Evolutionary conservation across 2,113 vertebrate genomes (phyloP).

Genomic region (Alligator sinensis): DNA sequence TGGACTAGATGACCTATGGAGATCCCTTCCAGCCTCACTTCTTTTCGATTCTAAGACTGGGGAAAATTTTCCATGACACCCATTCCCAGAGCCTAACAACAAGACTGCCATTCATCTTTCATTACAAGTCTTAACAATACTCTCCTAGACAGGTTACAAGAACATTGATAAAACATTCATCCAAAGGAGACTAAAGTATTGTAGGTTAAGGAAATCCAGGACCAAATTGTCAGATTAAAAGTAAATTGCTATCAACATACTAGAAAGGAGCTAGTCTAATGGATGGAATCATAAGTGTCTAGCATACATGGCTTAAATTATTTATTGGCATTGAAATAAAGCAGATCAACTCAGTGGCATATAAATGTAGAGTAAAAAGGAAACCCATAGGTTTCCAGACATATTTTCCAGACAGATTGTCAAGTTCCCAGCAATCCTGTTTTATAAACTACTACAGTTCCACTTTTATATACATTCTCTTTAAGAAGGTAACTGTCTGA

Average conservation of each 20-base stretch:
- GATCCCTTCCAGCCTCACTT: too few species aligned
- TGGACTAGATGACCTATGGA: too few species aligned
- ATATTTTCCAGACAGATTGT: conserved; percentile 50
- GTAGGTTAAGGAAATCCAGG: neutral
- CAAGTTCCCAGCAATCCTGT: conserved; percentile 38
- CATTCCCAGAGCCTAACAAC: neutral
- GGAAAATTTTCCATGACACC: too few species aligned
- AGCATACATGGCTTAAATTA: conserved; percentile 58
- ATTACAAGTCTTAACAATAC: neutral
- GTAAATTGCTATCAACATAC: neutral
- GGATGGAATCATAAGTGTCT: conserved; percentile 26
- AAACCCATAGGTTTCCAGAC: conserved; percentile 59
- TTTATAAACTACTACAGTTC: neutral
- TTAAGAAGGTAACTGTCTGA: neutral
- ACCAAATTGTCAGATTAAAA: neutral
- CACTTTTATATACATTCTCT: neutral
- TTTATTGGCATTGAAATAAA: conserved; percentile 61
- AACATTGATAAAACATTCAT: neutral
- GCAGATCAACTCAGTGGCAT: conserved; percentile 8
- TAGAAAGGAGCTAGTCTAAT: neutral
- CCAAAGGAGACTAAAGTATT: neutral
- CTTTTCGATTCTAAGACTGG: too few species aligned
- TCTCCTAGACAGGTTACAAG: neutral
- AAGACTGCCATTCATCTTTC: neutral
- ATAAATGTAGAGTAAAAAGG: conserved; percentile 25